These are phyloP conservation scores for Nyctereutes procyonoides DNA, from an alignment of 2,113 vertebrate species.

Conservation along the genomic window DNA sequence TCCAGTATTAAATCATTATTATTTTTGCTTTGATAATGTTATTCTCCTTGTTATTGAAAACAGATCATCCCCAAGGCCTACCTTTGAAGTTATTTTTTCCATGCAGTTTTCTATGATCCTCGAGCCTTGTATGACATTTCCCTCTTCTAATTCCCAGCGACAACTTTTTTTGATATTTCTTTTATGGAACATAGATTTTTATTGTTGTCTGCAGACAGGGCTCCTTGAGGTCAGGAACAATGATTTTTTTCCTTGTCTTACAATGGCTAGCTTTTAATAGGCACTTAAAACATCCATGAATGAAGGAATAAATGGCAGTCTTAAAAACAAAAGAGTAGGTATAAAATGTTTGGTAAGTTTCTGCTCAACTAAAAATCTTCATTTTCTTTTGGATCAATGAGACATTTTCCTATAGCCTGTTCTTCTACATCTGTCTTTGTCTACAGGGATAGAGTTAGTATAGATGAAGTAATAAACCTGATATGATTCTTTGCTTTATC, in stretches of 20 bases:
- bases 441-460: not conserved
- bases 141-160: not conserved
- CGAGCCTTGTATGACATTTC: not conserved
- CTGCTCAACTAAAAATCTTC: not conserved
- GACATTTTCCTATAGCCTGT: not conserved
- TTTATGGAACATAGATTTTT: not conserved
- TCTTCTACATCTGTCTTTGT: not conserved
- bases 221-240: not conserved
- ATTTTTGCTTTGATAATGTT: not conserved
- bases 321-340: not conserved
- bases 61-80: not conserved
- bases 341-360: conserved; percentile 47
- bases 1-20: not conserved
- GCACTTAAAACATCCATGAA: not conserved
- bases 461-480: not conserved
- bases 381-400: not conserved
- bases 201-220: not conserved
- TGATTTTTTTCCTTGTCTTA: conserved; percentile 21
- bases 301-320: not conserved
- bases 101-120: conserved; percentile 11
- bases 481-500: not conserved
- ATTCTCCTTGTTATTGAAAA: conserved; percentile 27
- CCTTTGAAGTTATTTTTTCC: not conserved
- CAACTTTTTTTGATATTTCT: conserved; percentile 36
- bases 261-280: not conserved